Evolutionary conservation across 2,888 invertebrate genomes (phyloP).

Genomic region (Alsophila aescularia): DNA sequence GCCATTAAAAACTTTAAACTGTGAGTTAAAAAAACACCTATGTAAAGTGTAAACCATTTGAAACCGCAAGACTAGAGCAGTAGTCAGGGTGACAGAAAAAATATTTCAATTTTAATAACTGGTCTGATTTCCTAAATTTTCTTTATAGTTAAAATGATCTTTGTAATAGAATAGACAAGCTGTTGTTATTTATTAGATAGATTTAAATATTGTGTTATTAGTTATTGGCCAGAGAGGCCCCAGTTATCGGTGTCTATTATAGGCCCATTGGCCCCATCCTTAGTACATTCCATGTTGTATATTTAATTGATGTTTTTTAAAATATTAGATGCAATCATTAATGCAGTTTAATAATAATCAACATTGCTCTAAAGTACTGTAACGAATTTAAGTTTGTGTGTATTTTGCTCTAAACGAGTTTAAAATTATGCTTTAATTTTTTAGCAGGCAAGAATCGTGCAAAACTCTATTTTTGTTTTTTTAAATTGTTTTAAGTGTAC

Average conservation of each 20-base stretch:
- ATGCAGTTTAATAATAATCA: background rate
- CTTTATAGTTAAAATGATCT: conserved; percentile 2
- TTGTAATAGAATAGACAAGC: conserved; percentile 11
- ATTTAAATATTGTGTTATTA: conserved; percentile 10
- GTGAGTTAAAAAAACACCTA: too few relatives aligned
- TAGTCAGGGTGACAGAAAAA: too few relatives aligned
- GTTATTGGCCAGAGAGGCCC: conserved; percentile 8
- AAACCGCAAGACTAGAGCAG: too few relatives aligned
- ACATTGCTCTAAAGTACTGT: too few relatives aligned
- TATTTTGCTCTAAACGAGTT: too few relatives aligned
- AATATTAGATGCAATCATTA: background rate
- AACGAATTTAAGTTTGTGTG: too few relatives aligned
- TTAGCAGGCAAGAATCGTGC: background rate
- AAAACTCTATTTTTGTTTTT: background rate
- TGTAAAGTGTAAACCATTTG: too few relatives aligned
- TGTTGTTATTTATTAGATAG: conserved; percentile 25
- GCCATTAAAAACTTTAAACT: too few relatives aligned
- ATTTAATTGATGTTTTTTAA: conserved; percentile 11
- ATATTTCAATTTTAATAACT: too few relatives aligned
- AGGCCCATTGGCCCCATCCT: conserved; percentile 15
- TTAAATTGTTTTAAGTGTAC: background rate
- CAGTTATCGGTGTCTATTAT: conserved; percentile 23
- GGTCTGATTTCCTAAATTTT: too few relatives aligned
- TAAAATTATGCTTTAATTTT: background rate
- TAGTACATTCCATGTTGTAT: conserved; percentile 17